Conservation (phyloP, 2,888 invertebrate genomes). For the Onthophagus sagittarius region DNA sequence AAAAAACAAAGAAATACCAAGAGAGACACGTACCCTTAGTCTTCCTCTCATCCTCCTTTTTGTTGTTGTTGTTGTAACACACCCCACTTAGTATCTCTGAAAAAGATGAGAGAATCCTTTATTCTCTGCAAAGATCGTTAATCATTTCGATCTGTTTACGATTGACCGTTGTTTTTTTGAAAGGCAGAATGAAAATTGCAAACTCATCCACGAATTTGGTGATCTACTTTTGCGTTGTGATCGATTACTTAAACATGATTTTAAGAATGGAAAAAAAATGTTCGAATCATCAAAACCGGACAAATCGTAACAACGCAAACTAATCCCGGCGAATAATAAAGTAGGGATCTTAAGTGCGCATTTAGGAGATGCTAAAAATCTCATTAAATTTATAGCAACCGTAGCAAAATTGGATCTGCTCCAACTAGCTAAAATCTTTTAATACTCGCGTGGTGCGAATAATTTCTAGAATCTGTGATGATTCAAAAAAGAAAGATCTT, state of each 20-base stretch:
- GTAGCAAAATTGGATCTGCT: conserved; percentile 5
- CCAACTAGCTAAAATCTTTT: background rate
- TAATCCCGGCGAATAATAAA: background rate
- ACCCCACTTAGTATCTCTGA: conserved; percentile 75
- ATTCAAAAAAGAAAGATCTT: background rate
- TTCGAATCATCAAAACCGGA: background rate
- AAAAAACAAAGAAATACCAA: conserved; percentile 14
- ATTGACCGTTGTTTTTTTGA: background rate
- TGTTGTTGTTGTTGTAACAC: conserved; percentile 65
- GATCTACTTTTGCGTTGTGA: background rate
- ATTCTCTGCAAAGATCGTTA: background rate
- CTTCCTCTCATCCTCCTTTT: conserved; percentile 72
- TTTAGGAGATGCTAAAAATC: conserved; percentile 5
- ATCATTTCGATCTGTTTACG: background rate
- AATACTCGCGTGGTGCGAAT: conserved; percentile 2
- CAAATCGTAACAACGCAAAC: background rate
- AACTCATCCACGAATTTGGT: background rate
- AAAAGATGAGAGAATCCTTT: conserved; percentile 39
- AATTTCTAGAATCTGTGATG: conserved; percentile 10
- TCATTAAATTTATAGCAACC: conserved; percentile 4
- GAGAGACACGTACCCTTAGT: conserved; percentile 60
- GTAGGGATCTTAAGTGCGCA: background rate
- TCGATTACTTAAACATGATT: background rate
- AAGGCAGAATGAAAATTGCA: background rate
- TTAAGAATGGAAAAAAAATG: background rate